Conservation (phyloP, 2,888 invertebrate genomes). For the Candidula unifasciata region DNA sequence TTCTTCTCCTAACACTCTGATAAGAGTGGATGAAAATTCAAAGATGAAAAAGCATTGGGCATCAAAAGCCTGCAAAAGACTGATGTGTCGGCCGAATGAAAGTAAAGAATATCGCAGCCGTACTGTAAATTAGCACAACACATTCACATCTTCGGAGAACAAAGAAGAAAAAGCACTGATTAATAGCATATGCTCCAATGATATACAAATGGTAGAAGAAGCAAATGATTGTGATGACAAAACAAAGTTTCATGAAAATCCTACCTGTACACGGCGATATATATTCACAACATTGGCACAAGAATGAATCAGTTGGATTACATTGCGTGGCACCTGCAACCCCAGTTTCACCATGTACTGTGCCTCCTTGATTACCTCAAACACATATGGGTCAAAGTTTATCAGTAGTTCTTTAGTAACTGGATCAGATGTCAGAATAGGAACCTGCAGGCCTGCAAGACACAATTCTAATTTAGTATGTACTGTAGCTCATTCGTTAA, state of each 20-base stretch:
- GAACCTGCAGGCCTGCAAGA: conserved; percentile 82
- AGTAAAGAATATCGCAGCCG: too few relatives aligned
- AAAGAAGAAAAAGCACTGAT: too few relatives aligned
- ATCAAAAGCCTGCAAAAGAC: too few relatives aligned
- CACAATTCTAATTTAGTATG: not conserved
- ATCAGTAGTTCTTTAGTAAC: conserved; percentile 82
- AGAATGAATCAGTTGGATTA: conserved; percentile 74
- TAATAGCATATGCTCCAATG: too few relatives aligned
- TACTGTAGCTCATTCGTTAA: not conserved
- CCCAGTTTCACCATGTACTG: conserved; percentile 54
- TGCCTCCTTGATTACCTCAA: conserved; percentile 53
- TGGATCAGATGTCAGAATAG: conserved; percentile 85
- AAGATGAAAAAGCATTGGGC: too few relatives aligned
- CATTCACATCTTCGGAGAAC: too few relatives aligned
- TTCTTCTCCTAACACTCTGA: too few relatives aligned
- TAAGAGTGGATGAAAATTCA: too few relatives aligned
- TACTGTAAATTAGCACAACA: too few relatives aligned
- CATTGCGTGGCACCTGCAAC: conserved; percentile 53
- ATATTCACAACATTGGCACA: conserved; percentile 56
- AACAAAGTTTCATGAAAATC: conserved; percentile 3
- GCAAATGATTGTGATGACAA: not conserved
- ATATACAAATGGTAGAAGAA: not conserved
- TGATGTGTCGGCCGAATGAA: too few relatives aligned
- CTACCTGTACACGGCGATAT: conserved; percentile 70
- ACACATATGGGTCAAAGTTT: conserved; percentile 85